Evolutionary conservation across 2,888 invertebrate genomes (phyloP).

Genomic region (Noctua pronuba): DNA sequence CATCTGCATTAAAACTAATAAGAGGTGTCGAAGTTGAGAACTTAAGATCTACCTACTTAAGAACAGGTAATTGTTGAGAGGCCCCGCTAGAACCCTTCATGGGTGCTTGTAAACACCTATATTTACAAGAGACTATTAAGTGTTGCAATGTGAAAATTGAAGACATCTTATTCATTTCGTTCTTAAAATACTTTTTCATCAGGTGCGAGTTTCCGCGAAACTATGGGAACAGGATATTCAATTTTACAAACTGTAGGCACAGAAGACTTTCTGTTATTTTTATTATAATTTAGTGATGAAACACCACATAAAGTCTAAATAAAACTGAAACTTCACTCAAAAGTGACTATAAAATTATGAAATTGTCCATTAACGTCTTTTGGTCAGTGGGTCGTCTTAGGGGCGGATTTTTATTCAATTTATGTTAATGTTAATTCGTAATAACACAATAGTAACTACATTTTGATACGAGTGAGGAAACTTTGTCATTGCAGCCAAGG

Average conservation of each 20-base stretch:
- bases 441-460: too few relatives aligned
- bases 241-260: not conserved
- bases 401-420: too few relatives aligned
- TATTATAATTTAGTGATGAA: not conserved
- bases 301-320: too few relatives aligned
- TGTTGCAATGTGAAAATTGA: not conserved
- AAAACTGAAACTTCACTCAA: too few relatives aligned
- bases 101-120: not conserved
- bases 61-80: not conserved
- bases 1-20: not conserved
- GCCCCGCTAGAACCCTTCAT: not conserved
- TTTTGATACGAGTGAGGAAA: too few relatives aligned
- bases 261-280: not conserved
- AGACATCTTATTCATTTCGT: not conserved
- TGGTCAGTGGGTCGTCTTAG: too few relatives aligned
- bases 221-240: not conserved
- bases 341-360: too few relatives aligned
- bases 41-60: not conserved
- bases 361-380: too few relatives aligned
- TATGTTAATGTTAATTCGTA: not conserved
- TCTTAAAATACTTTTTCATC: too few relatives aligned
- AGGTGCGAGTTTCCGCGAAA: not conserved
- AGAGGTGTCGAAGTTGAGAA: not conserved
- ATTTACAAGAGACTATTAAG: not conserved
- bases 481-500: too few relatives aligned